phyloP scores from a whole-genome alignment of 1,140 invertebrate species.

The Cydia amplana region DNA sequence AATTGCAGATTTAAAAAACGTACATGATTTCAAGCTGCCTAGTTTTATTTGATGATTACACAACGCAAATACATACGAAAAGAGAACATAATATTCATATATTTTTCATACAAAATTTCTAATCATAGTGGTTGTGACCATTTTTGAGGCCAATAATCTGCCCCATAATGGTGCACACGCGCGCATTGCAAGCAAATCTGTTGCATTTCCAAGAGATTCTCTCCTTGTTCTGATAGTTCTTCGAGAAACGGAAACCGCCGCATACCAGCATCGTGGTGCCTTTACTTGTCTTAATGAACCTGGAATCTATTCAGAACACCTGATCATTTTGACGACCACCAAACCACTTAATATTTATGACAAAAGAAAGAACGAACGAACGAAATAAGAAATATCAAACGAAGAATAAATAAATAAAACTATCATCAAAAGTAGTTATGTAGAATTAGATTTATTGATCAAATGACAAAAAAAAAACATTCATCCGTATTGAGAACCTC shows the following conservation, averaged over 20 bases:
- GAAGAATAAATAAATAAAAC: too few species aligned
- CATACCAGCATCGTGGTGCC: conserved; percentile 48
- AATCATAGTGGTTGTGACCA: conserved; percentile 51
- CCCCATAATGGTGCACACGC: conserved; percentile 47
- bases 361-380: not conserved
- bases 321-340: not conserved
- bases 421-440: too few species aligned
- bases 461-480: too few species aligned
- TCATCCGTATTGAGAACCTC: too few species aligned
- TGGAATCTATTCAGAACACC: not conserved
- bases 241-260: conserved; percentile 47
- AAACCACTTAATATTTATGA: not conserved
- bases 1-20: too few species aligned
- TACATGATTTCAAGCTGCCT: too few species aligned
- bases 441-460: too few species aligned
- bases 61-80: too few species aligned
- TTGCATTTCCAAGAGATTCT: conserved; percentile 63
- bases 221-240: conserved; percentile 57
- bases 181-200: conserved; percentile 52
- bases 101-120: too few species aligned
- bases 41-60: too few species aligned
- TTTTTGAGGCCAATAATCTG: conserved; percentile 49
- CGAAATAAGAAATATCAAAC: too few species aligned
- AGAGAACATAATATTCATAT: too few species aligned
- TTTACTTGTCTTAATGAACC: conserved; percentile 40